phyloP scores from a whole-genome alignment of 2,797 vertebrate species.

The Chaenodraco wilsoni region DNA sequence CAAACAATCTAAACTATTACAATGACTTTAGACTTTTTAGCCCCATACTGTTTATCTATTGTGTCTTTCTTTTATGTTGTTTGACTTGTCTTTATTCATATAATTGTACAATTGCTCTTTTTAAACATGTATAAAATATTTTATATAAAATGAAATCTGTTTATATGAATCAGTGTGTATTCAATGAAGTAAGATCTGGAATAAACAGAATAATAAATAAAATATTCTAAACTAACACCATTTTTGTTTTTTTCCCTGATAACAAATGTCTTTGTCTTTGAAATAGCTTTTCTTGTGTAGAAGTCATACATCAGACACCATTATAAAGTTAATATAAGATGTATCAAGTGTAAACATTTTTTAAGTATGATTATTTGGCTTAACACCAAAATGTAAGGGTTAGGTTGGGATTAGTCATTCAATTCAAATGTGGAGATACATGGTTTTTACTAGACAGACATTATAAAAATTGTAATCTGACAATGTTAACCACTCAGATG shows the following conservation, averaged over 20 bases:
- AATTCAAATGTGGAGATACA: no score
- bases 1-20: not conserved
- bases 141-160: slow-evolving; percentile 57
- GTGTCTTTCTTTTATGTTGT: slow-evolving; percentile 24
- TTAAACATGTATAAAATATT: slow-evolving; percentile 64
- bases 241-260: no score
- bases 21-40: slow-evolving; percentile 19
- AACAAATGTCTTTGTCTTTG: not conserved
- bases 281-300: not conserved
- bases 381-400: no score
- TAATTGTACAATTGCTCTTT: slow-evolving; percentile 56
- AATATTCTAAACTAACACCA: not conserved
- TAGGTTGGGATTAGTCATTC: no score
- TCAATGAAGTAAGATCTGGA: not conserved
- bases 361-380: no score
- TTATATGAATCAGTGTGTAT: slow-evolving; percentile 30
- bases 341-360: not conserved
- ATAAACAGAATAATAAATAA: not conserved
- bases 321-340: not conserved
- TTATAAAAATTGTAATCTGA: not conserved
- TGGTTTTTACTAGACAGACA: not conserved
- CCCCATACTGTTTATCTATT: slow-evolving; percentile 17
- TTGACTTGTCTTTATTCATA: slow-evolving; percentile 42
- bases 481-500: not conserved
- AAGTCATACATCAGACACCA: not conserved